Evolutionary conservation across 2,113 vertebrate genomes (phyloP).

Genomic region (Lycocorax pyrrhopterus): DNA sequence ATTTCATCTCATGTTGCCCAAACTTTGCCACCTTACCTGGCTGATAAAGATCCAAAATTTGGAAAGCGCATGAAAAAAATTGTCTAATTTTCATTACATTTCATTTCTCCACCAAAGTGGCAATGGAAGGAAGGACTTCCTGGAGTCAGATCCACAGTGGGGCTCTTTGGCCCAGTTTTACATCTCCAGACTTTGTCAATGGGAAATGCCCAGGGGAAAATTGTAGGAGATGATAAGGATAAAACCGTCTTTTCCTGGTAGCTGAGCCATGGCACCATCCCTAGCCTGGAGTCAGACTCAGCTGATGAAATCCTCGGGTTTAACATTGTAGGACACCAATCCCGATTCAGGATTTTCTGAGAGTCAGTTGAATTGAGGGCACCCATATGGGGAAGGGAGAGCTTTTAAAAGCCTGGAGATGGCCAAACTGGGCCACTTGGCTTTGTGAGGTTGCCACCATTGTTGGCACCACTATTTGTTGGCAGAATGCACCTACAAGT

Average conservation of each 20-base stretch:
- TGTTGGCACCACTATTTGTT: rapidly evolving
- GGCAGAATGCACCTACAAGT: background rate
- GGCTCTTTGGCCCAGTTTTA: background rate
- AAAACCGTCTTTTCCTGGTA: background rate
- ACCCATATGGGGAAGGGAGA: background rate
- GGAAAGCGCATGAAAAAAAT: background rate
- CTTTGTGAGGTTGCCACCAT: background rate
- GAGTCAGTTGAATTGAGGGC: background rate
- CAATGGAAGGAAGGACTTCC: background rate
- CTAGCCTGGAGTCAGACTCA: background rate
- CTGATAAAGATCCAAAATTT: background rate
- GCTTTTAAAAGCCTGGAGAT: background rate
- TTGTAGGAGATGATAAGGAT: no score
- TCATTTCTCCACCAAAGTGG: background rate
- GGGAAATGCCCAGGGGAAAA: background rate
- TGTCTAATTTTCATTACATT: background rate
- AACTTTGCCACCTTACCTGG: background rate
- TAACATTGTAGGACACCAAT: background rate
- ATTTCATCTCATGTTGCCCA: background rate
- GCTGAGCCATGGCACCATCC: background rate
- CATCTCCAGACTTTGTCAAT: background rate
- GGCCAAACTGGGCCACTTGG: background rate
- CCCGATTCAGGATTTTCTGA: background rate
- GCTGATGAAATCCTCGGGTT: background rate
- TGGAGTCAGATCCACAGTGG: background rate